Base-by-base conservation (phyloP, 2,797 vertebrate genomes). In the Platalea minor region DNA sequence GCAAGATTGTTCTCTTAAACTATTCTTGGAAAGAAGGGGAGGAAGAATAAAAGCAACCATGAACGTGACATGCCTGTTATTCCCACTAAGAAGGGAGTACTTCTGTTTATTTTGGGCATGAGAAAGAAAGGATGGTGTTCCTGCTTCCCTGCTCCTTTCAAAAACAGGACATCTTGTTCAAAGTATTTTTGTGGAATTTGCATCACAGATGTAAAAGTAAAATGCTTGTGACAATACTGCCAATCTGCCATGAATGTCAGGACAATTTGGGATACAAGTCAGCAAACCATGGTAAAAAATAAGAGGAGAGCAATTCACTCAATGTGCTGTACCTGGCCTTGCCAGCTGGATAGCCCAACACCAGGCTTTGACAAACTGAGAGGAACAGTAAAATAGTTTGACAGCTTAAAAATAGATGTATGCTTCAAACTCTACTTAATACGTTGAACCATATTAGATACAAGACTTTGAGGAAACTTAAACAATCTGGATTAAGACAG, bases 141-240 rank as follows among this genome's bases (percentile, higher is more conserved):
- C 64, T 64, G 65, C 50, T 77, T 81, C 59, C 20, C 45, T 14
- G 15, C 13, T 84, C 53, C 31, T 80, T 93, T 90, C 51, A 56
- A 88, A 93, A 90, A 31, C 8, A 91, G 48, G 31, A 67, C 53
- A 76, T 56, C 76, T 89, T 74, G 54, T 56, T 73, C 73, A 88
- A 88, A 85, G 53, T 23, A 53, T 37, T 72, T 75, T 81, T 17
- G 43, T 26, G 17, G 13, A 92, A 88, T 81, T 60, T 78, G 45
- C 73, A 90, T 57, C 88, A 91, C 28, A 43, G n/a, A 88, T 79
- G 50, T 43, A 89, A 56, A 83, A 83, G 21, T 48, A 41, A 89
- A 88, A 28, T 17, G n/a, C 56, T 80, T 94, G 24, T 85, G 59
- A 78, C 80, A 72, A 75, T 45, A 57, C 14, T 53, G 50, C 51